These are phyloP conservation scores for Theocolax elegans DNA, from an alignment of 1,140 invertebrate genomes.

Conservation along the genomic window DNA sequence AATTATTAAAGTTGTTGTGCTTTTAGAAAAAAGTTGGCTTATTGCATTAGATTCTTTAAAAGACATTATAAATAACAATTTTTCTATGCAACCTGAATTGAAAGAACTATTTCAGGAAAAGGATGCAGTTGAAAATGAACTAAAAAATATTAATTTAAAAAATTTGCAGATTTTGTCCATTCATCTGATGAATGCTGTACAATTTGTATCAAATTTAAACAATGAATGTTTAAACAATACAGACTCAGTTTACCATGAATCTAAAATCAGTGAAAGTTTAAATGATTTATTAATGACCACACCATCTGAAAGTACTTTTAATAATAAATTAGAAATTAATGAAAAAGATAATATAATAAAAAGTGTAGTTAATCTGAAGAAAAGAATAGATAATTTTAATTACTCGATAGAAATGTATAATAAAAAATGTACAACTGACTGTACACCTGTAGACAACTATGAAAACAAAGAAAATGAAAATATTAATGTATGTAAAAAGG, in stretches of 20 bases:
- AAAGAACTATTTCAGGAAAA: conserved; percentile 18
- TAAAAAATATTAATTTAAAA: conserved; percentile 1
- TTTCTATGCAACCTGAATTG: not conserved
- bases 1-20: conserved; percentile 20
- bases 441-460: not conserved
- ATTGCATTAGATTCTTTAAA: not conserved
- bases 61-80: not conserved
- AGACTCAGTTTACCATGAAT: no score
- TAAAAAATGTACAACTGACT: not conserved
- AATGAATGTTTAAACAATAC: not conserved
- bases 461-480: not conserved
- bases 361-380: conserved; percentile 26
- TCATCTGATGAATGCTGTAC: not conserved
- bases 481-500: not conserved
- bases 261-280: no score
- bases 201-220: conserved; percentile 12
- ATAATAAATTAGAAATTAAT: not conserved
- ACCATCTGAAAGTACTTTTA: no score
- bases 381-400: conserved; percentile 17
- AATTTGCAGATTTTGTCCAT: conserved; percentile 10
- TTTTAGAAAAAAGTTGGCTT: conserved; percentile 20
- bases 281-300: no score
- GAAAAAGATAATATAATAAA: not conserved
- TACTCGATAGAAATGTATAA: conserved; percentile 1
- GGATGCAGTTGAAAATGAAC: conserved; percentile 21